Evolutionary conservation across 1,140 invertebrate species (phyloP), one percentile per base, ranked within the genome.

Genomic region (Mactra quadrangularis): DNA sequence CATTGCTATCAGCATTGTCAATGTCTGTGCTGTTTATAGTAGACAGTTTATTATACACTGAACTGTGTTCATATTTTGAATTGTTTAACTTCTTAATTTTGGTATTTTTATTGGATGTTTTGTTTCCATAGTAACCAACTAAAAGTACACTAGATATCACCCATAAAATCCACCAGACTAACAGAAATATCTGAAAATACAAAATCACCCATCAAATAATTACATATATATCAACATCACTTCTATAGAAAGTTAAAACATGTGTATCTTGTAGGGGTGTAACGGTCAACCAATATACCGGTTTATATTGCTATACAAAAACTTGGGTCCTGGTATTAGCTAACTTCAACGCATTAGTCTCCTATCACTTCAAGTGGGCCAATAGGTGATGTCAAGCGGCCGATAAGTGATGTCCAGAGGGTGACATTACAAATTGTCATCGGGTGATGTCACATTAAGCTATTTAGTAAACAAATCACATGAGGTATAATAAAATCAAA

Each of bases 121-220:
- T 68, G 64, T 50, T 68, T 15, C 71, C 71, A 57, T 59, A 35
- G 22, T 22, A 59, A 57, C 35, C 35, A 6, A 74, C 71, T 7
- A 74, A n/a, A 15, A 74, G 22, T 17, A 74, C 27, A 59, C 71
- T 74, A 53, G 19, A 55, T 25, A 59, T 19, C 6, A 47, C 4
- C 53, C 53, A 59, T 11, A 59, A 11, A 25, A 29, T 41, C 71
- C 71, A 74, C 71, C 71, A 74, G 29, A 35, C 29, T 11, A 74
- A 33, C 13, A 74, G 9, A 27, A 57, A 47, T 15, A 47, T 50
- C 71, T 74, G 52, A 57, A 52, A 72, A 27, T 0, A 22, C 47
- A 70, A 22, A 47, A n/a, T n/a, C n/a, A n/a, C n/a, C n/a, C 7
- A 59, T 27, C 31, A 11, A 55, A n/a, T 11, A 22, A 55, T 55